These are phyloP conservation scores for Thecophora atra DNA, from an alignment of 2,888 invertebrate species.

Conservation along the genomic window DNA sequence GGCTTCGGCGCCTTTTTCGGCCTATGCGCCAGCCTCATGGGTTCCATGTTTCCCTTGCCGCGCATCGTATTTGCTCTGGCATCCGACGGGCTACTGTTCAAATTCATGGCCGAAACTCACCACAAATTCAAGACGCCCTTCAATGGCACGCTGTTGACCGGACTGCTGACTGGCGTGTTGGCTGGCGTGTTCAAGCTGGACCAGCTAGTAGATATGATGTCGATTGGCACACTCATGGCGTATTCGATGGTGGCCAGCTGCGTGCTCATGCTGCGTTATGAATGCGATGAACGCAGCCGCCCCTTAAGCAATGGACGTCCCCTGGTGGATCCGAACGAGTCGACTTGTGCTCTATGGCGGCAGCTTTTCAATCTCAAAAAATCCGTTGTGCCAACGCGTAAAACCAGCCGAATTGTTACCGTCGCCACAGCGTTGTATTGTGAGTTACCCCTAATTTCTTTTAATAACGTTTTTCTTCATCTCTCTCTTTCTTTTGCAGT, in stretches of 20 bases:
- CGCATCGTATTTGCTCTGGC: slow-evolving; percentile 91
- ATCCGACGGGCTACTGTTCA: slow-evolving; percentile 83
- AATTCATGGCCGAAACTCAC: slow-evolving; percentile 78
- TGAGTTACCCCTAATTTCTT: slow-evolving; percentile 50
- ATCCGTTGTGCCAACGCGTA: slow-evolving; percentile 64
- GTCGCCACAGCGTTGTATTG: slow-evolving; percentile 65
- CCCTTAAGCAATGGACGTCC: slow-evolving; percentile 46
- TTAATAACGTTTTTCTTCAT: background rate
- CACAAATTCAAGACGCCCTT: slow-evolving; percentile 81
- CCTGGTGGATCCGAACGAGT: slow-evolving; percentile 44
- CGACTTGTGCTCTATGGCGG: slow-evolving; percentile 50
- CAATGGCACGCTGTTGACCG: slow-evolving; percentile 79
- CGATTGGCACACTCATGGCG: slow-evolving; percentile 78
- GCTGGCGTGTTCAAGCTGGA: slow-evolving; percentile 77
- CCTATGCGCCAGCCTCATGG: slow-evolving; percentile 83
- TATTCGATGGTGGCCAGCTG: slow-evolving; percentile 81
- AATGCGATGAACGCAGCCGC: slow-evolving; percentile 56
- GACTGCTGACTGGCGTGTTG: slow-evolving; percentile 77
- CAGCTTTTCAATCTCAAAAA: slow-evolving; percentile 66
- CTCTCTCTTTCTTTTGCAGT: slow-evolving; percentile 46
- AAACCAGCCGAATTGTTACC: slow-evolving; percentile 66
- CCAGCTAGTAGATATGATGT: slow-evolving; percentile 81
- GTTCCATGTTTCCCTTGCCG: slow-evolving; percentile 86
- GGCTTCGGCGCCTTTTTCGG: slow-evolving; percentile 87
- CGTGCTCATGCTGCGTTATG: slow-evolving; percentile 76